Base-by-base conservation (phyloP, 2,113 vertebrate species). In the Oncorhynchus masou region DNA sequence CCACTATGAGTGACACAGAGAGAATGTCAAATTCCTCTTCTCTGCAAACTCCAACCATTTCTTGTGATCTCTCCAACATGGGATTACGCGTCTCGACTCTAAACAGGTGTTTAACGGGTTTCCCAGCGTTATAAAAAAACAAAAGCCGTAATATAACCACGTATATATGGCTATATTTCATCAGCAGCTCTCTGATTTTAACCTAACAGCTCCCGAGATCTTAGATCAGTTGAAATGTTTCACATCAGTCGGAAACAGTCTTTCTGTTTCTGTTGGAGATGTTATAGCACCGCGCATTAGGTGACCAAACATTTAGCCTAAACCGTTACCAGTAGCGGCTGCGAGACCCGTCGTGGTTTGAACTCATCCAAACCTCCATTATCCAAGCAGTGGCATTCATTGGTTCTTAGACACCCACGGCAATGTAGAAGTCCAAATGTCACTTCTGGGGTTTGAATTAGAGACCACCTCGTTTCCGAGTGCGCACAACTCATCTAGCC, bases 1-100 rank as follows among this genome's bases (percentile, higher is more conserved):
- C 95, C 91, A 97, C 94, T 78, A 96, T 82, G 84, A 97, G 94
- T 31, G 95, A 95, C 90, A 95, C 84, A 45, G 94, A 94, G 68
- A 96, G 87, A 78, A 93, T 71, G 89, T 95, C 92, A 81, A 92
- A 91, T 82, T 95, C 92, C 92, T 81, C 91, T 85, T 90, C 84
- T 85, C 88, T 78, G 90, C 82, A 89, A 91, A n/a, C n/a, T 86
- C 89, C 93, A 94, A 94, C 88, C 95, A 95, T 96, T 91, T 94
- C 95, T 89, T 80, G 89, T 62, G 81, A 45, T 88, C 69, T 75
- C 75, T 69, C 57, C n/a, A 1, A 60, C 57, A 60, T 5, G 4
- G 20, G 57, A n/a, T 60, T 1, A 15, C 16, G 57, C 57, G 65
- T 82, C 64, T 54, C 51, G 12, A 76, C 68, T 34, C 5, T 72